Percentiles rank a stretch among this genome's conserved stretches.
These are phyloP conservation scores for Zaprionus inermis DNA, from an alignment of 1,140 invertebrate species.

Conservation along the genomic window DNA sequence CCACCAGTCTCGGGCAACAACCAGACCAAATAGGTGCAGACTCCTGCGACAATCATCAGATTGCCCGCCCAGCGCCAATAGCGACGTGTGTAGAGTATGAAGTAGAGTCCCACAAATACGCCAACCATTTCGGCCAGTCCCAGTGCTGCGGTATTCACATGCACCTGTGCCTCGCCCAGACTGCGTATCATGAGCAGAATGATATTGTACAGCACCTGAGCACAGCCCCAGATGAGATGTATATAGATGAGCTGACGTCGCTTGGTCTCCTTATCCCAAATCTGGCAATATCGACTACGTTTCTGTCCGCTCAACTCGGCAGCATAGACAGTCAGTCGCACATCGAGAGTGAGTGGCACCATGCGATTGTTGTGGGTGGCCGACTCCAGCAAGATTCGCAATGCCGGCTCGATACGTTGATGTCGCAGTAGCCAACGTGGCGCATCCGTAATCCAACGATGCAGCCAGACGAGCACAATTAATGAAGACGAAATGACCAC, in stretches of 20 bases:
- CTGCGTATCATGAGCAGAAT: conserved; percentile 83
- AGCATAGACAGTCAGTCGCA: conserved; percentile 67
- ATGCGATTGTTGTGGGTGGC: conserved; percentile 80
- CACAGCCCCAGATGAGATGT: conserved; percentile 77
- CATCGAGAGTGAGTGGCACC: conserved; percentile 76
- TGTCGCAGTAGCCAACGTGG: conserved; percentile 83
- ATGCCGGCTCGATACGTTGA: conserved; percentile 70
- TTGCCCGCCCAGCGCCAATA: conserved; percentile 78
- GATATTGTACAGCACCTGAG: conserved; percentile 80
- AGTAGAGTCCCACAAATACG: conserved; percentile 77
- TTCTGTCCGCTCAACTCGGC: conserved; percentile 47
- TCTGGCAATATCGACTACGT: conserved; percentile 57
- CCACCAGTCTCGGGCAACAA: conserved; percentile 65
- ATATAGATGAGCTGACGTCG: conserved; percentile 68
- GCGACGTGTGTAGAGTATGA: conserved; percentile 76
- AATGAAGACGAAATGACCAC: conserved; percentile 82
- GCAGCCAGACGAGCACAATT: conserved; percentile 77
- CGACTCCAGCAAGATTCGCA: conserved; percentile 74
- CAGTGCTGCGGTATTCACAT: conserved; percentile 81
- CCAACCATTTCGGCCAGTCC: conserved; percentile 83
- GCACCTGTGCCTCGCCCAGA: conserved; percentile 77
- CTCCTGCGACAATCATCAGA: conserved; percentile 65
- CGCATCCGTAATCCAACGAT: conserved; percentile 84
- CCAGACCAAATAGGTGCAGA: conserved; percentile 73
- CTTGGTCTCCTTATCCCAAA: conserved; percentile 78